Evolutionary conservation across 1,140 invertebrate genomes (phyloP).

Genomic region (Nasonia vitripennis): DNA sequence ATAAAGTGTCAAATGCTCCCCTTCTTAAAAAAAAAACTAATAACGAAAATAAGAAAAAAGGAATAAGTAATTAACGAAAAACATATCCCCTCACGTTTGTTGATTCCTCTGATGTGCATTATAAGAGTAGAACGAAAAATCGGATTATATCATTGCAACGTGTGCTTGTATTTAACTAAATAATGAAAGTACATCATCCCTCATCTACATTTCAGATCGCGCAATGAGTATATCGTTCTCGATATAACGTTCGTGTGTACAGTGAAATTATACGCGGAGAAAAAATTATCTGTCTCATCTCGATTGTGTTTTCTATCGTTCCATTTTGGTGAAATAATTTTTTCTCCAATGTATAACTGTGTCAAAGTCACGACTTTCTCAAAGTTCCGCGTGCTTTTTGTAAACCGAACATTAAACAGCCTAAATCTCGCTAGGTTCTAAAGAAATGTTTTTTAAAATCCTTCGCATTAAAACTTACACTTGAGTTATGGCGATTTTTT

Average conservation of each 20-base stretch:
- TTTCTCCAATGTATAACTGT: not conserved
- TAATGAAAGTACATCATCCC: slow-evolving; percentile 34
- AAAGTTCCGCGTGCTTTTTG: not conserved
- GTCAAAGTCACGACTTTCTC: not conserved
- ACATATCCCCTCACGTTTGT: slow-evolving; percentile 45
- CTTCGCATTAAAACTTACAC: not conserved
- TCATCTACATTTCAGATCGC: slow-evolving; percentile 28
- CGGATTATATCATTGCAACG: slow-evolving; percentile 29
- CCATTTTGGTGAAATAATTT: not conserved
- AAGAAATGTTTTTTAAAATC: not conserved
- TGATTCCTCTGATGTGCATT: slow-evolving; percentile 46
- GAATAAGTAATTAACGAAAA: slow-evolving; percentile 12
- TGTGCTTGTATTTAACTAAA: slow-evolving; percentile 36
- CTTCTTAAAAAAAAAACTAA: slow-evolving; percentile 15
- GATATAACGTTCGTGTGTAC: slow-evolving; percentile 6
- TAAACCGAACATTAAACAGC: not conserved
- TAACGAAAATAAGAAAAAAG: not conserved
- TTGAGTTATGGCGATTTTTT: not conserved
- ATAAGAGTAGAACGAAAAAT: slow-evolving; percentile 30
- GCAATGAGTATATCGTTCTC: slow-evolving; percentile 8
- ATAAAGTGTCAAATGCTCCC: slow-evolving; percentile 32
- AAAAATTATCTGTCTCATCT: not conserved
- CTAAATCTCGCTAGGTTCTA: slow-evolving; percentile 1
- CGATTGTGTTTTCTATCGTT: not conserved
- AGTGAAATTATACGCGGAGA: not conserved